Conservation (phyloP, 2,888 invertebrate species). For the Drosophila antonietae region DNA sequence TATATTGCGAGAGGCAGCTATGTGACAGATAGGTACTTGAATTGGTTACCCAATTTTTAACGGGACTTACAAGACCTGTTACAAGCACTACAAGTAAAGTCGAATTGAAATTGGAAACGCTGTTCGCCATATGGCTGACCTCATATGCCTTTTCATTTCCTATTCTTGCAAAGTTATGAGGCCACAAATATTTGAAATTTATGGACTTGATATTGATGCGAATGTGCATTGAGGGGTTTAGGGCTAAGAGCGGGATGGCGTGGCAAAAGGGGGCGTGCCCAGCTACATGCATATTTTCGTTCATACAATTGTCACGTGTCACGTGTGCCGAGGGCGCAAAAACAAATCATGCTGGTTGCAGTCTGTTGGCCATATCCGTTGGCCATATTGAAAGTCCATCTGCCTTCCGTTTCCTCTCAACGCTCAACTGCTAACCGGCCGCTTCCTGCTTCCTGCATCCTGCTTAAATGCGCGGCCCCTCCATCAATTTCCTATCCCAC, state of each 20-base stretch:
- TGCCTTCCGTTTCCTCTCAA: slow-evolving; percentile 65
- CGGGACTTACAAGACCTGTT: neutral
- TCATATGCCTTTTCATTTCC: slow-evolving; percentile 5
- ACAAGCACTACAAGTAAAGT: neutral
- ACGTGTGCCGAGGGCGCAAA: slow-evolving; percentile 10
- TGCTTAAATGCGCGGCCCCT: slow-evolving; percentile 3
- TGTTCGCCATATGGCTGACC: slow-evolving; percentile 1
- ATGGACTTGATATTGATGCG: slow-evolving; percentile 6
- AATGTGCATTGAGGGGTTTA: neutral
- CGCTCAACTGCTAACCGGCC: slow-evolving; percentile 34
- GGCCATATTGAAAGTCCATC: slow-evolving; percentile 47
- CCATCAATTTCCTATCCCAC: neutral
- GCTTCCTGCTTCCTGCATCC: slow-evolving; percentile 46
- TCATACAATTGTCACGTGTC: slow-evolving; percentile 41
- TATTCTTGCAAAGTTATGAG: slow-evolving; percentile 3
- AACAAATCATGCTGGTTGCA: slow-evolving; percentile 37
- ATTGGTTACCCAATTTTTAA: neutral
- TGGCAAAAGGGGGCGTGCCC: neutral
- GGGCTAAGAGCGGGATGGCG: neutral
- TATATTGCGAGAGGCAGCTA: neutral
- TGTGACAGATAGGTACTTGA: neutral
- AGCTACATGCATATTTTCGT: slow-evolving; percentile 6
- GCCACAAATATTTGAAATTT: slow-evolving; percentile 15
- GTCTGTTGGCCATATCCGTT: slow-evolving; percentile 52
- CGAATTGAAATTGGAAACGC: slow-evolving; percentile 1